Conservation (phyloP, 2,888 invertebrate genomes). For the Phasia obesa region DNA sequence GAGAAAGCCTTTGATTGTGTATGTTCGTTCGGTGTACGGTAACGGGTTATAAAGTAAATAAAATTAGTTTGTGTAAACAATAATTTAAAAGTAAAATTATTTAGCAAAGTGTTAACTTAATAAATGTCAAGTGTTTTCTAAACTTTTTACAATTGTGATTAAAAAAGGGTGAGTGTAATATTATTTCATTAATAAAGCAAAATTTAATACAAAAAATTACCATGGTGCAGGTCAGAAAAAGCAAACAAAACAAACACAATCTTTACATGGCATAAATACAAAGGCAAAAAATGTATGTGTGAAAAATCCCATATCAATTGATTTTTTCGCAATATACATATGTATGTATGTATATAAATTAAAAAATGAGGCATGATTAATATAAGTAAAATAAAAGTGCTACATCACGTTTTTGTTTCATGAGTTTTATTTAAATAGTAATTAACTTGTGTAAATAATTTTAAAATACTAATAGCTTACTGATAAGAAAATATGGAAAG, state of each 20-base stretch:
- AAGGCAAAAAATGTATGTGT: neutral
- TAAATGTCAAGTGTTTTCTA: conserved; percentile 38
- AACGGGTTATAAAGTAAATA: conserved; percentile 47
- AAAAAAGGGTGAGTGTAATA: conserved; percentile 53
- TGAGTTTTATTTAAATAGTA: too few species aligned
- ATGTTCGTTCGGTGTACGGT: conserved; percentile 44
- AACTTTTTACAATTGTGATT: neutral
- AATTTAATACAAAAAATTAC: conserved; percentile 35
- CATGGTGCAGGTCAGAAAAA: conserved; percentile 32
- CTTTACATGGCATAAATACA: neutral
- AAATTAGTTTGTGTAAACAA: conserved; percentile 42
- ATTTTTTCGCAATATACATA: conserved; percentile 62
- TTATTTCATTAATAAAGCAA: conserved; percentile 8
- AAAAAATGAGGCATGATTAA: too few species aligned
- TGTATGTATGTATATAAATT: conserved; percentile 41
- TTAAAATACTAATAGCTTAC: too few species aligned
- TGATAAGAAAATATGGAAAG: too few species aligned
- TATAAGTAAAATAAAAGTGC: too few species aligned
- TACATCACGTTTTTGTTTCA: too few species aligned
- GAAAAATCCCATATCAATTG: conserved; percentile 62
- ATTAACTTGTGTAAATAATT: too few species aligned
- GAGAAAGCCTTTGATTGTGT: conserved; percentile 28
- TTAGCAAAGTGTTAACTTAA: conserved; percentile 8
- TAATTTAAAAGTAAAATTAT: conserved; percentile 22
- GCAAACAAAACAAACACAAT: conserved; percentile 65